Evolutionary conservation across 2,888 invertebrate genomes (phyloP), one percentile per base, ranked within the genome.

Genomic region (Drosophila formosana): DNA sequence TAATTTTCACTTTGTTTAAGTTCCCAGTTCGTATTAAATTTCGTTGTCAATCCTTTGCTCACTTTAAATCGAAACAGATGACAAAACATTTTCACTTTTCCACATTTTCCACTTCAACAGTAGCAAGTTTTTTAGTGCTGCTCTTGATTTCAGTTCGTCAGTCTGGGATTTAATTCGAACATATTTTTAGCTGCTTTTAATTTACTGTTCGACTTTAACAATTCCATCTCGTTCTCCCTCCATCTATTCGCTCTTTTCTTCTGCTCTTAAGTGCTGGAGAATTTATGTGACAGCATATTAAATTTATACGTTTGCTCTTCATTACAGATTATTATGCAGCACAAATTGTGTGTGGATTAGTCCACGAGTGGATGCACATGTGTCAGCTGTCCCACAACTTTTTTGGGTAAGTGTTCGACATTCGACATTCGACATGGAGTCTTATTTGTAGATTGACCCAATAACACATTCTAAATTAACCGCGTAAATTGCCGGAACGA

Each of bases 201-300:
- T 73, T 86, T 73, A 79, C 68, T 66, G 62, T 62, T 70, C 45
- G 41, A 41, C 60, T 69, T 49, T 32, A 53, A 50, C 34, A 63
- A 57, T 43, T 67, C 62, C 47, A 11, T 43, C 46, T 61, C 28
- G 7, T 13, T 34, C 50, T 25, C 11, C 25, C 11, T 11, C 25
- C 18, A 18, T 18, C 18, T 18, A 18, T 18, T 26, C 34, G 13
- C 0, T 28, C 18, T 41, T 13, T 43, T 6, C 9, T 25, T 41
- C 34, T 37, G 26, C 26, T 69, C 76, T 74, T 89, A 88, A 89
- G 83, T 82, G 89, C 89, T 58, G 43, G 51, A 37, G 68, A 75
- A 85, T 89, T 85, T 86, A 89, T 89, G 78, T 70, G 77, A 64
- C 88, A 72, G 79, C 75, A 73, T 89, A 82, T 89, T 88, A 82